Evolutionary conservation across 2,113 vertebrate genomes (phyloP), one percentile per base, ranked within the genome.

Genomic region (Myotis davidii): DNA sequence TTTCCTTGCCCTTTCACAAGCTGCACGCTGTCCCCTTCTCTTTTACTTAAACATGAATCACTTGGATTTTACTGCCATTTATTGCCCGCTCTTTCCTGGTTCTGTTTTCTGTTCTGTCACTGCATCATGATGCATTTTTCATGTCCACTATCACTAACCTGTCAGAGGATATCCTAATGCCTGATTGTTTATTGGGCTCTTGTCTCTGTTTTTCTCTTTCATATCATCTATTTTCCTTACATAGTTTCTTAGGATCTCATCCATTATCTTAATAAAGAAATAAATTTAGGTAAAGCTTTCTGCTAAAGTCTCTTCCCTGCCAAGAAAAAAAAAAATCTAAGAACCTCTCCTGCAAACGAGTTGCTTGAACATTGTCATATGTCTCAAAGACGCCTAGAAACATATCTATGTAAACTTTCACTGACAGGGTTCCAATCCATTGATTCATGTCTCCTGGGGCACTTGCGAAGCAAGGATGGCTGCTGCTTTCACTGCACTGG

Each of bases 231-330:
- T 70, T 94, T 93, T 91, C 52, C 72, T 93, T 74, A 90, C 1
- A 16, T 54, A 91, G 77, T 42, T 25, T 92, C 83, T 82, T 81
- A 93, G 34, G 48, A 65, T 29, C 18, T 61, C 25, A 3, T 90
- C 70, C 12, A 78, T 39, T 97, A 70, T 95, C 20, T 78, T 70
- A 91, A 94, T 61, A 67, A 92, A 87, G 65, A 94, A 91, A 91
- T 52, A 89, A 59, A 85, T 54, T 76, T 42, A 82, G 52, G 85
- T 20, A 78, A 94, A 90, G 45, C 9, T 95, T 69, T 91, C 73
- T 94, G 56, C 6, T 90, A 50, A 87, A 32, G 56, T 90, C 11
- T 96, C 54, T 85, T 83, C 34, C 45, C 37, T 91, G 70, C 50
- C 73, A 88, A 85, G 37, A 74, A 78, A 84, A 86, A 81, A 85